These are phyloP conservation scores for Misgurnus mizolepis DNA, from an alignment of 2,113 vertebrate species.

Conservation along the genomic window DNA sequence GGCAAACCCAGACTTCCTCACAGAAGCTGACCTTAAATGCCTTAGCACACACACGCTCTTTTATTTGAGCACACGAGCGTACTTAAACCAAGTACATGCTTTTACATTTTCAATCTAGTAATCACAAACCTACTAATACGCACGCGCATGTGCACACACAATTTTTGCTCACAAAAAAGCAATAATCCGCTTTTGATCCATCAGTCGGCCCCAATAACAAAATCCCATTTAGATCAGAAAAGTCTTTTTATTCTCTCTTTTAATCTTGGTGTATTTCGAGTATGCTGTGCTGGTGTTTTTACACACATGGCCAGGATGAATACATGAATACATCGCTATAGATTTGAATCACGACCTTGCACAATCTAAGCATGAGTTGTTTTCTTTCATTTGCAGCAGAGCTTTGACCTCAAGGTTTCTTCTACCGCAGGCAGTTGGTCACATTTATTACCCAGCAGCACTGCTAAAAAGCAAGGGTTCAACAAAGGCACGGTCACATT, in stretches of 20 bases:
- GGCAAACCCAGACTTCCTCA: conserved; percentile 3
- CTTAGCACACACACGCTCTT: neutral
- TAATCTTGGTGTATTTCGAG: neutral
- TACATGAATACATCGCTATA: too few relatives aligned
- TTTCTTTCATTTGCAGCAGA: too few relatives aligned
- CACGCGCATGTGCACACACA: conserved; percentile 22
- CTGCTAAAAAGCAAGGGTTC: too few relatives aligned
- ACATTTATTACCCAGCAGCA: too few relatives aligned
- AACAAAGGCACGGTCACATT: too few relatives aligned
- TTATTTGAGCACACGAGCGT: neutral
- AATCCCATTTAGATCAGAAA: neutral
- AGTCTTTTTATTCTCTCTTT: too few relatives aligned
- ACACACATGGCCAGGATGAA: neutral
- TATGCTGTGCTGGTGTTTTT: conserved; percentile 22
- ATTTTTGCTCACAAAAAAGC: neutral
- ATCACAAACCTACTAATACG: neutral
- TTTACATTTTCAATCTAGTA: neutral
- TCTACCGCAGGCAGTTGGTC: too few relatives aligned
- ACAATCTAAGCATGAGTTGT: too few relatives aligned
- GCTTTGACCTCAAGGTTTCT: too few relatives aligned
- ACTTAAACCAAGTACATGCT: neutral
- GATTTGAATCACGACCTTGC: too few relatives aligned
- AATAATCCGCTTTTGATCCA: conserved; percentile 66
- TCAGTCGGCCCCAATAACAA: conserved; percentile 54
- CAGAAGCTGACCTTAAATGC: conserved; percentile 11